Evolutionary conservation across 2,888 invertebrate species (phyloP), one percentile per base, ranked within the genome.

Genomic region (Meteorus colon): DNA sequence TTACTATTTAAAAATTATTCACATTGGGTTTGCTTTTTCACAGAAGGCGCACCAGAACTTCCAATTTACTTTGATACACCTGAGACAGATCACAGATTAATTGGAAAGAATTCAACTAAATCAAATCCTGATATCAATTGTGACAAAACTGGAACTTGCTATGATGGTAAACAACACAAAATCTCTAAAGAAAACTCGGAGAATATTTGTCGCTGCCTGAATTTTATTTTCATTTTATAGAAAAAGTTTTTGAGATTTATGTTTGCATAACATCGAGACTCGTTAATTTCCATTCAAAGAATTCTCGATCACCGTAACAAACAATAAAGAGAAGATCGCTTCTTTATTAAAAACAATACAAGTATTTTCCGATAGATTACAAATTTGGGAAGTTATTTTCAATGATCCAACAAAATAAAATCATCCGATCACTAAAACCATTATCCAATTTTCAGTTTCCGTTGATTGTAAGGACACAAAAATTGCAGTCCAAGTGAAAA

Each of bases 381-480:
- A 24, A 24, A 24, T 24, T 24, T 24, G 24, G 24, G 24, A 24
- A 24, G 24, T 1, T 24, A 24, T 24, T 24, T 24, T 24, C 24
- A 24, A 24, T 24, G 24, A 24, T 24, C 24, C 24, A 0, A 24
- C 1, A 24, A 24, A 24, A 24, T 1, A 24, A 24, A 24, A 24
- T 48, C n/a, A 14, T 2, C 29, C 14, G 14, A 59, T 55, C 31
- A 51, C n/a, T 29, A 34, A 14, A 29, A 3, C 12, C 31, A 8
- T 16, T 27, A 12, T 34, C 51, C 34, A 51, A n/a, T n/a, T 65
- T 91, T 62, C 90, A 97, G 97, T 98, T 71, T 95, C 96, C 37
- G 97, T 97, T 0, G 96, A 97, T 89, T 98, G 97, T 91, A 97
- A 97, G 90, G 97, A 98, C 89, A 97, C 97, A 2, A 93, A 96